These are phyloP conservation scores for Elachura formosa DNA, from an alignment of 2,113 vertebrate species.

Conservation along the genomic window DNA sequence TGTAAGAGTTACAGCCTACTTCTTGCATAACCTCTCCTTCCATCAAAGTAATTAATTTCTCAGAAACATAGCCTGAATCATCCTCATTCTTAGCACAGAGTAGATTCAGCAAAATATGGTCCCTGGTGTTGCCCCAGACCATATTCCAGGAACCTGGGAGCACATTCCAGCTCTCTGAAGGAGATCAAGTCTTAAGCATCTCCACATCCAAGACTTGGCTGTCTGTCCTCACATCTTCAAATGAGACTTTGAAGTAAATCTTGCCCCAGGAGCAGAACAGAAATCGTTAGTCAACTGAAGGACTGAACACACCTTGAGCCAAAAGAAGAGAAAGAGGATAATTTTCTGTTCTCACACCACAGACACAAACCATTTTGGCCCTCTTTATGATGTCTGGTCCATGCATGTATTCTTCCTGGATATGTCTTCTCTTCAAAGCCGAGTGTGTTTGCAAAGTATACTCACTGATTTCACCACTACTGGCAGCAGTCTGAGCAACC, in stretches of 20 bases:
- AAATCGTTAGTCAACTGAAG: not conserved
- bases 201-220: not conserved
- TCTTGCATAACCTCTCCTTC: not conserved
- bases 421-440: not conserved
- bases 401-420: not conserved
- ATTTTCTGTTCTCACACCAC: rapidly evolving
- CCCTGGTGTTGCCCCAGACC: not conserved
- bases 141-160: not conserved
- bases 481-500: not conserved
- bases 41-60: not conserved
- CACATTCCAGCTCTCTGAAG: not conserved
- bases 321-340: not conserved
- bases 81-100: not conserved
- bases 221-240: not conserved
- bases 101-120: not conserved
- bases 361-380: not conserved
- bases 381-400: not conserved
- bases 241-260: not conserved
- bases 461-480: not conserved
- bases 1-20: not conserved
- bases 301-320: not conserved
- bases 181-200: not conserved
- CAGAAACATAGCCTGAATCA: not conserved
- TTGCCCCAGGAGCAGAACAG: not conserved
- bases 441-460: not conserved